Conservation (phyloP, 2,797 vertebrate species). For the Champsocephalus gunnari region DNA sequence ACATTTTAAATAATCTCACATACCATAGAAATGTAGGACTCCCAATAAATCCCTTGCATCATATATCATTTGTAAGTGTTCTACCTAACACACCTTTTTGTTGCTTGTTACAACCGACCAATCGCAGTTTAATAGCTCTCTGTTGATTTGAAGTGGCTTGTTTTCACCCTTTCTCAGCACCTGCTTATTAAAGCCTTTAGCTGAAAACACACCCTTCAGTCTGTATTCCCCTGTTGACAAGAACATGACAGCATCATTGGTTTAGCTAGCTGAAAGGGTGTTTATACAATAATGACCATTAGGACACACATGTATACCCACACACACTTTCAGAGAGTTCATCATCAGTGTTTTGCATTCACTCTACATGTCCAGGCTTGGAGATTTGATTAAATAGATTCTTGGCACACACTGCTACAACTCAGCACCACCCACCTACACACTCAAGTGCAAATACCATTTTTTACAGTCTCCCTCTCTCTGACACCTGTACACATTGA, state of each 20-base stretch:
- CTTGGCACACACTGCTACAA: slow-evolving; percentile 20
- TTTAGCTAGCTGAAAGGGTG: slow-evolving; percentile 39
- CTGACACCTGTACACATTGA: slow-evolving; percentile 34
- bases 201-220: slow-evolving; percentile 12
- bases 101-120: background rate
- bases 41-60: background rate
- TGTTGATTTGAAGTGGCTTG: background rate
- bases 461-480: slow-evolving; percentile 6
- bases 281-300: slow-evolving; percentile 8
- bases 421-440: slow-evolving; percentile 9
- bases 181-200: slow-evolving; percentile 20
- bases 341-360: slow-evolving; percentile 8
- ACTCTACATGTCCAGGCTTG: slow-evolving; percentile 6
- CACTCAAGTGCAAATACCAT: slow-evolving; percentile 13
- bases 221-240: slow-evolving; percentile 10
- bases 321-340: background rate
- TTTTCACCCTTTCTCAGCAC: slow-evolving; percentile 13
- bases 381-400: slow-evolving; percentile 50
- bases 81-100: background rate
- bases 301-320: background rate
- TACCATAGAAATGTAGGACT: background rate
- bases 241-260: slow-evolving; percentile 19
- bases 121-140: slow-evolving; percentile 1
- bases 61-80: background rate
- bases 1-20: background rate